Evolutionary conservation across 1,140 invertebrate species (phyloP), one percentile per base, ranked within the genome.

Genomic region (Samia ricini): DNA sequence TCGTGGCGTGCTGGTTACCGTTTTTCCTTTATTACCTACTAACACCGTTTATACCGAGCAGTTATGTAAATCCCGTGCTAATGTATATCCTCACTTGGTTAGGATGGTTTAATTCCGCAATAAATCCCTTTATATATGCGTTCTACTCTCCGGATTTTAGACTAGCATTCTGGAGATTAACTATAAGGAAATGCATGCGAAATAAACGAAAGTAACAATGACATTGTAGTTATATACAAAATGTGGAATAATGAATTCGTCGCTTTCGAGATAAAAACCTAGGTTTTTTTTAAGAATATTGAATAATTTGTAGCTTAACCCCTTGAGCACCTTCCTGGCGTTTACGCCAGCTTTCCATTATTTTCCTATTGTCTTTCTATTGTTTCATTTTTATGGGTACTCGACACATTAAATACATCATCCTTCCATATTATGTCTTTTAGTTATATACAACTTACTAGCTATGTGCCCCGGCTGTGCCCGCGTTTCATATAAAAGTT

Each of bases 81-180:
- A 97, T 97, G 93, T 93, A 93, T 42, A 93, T 96, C 64, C 89
- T 98, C 51, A 97, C 96, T 0, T 99, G 97, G 97, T 91, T 98
- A 48, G 97, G 95, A 2, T 98, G 98, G 95, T 94, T 97, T 56
- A 99, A 98, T 85, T 98, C 97, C 5, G 95, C 95, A 1, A 96
- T 97, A 55, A 97, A 97, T 86, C 95, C 96, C 0, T 96, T 96
- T 74, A 96, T 97, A 72, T 97, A 97, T 74, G 96, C 96, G 12
- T 96, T 97, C 77, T 96, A 96, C 81, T 97, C 95, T 73, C 94
- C 94, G 0, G 95, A 97, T 79, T 97, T 97, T 82, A 93, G 95
- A 76, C 91, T 95, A 66, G 96, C 96, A 0, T 97, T 97, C 71
- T 96, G 95, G 95, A 90, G 95, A 61, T 78, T 96, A 8, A 96